phyloP scores from a whole-genome alignment of 2,797 vertebrate species.

The Adelosebastes latens region DNA sequence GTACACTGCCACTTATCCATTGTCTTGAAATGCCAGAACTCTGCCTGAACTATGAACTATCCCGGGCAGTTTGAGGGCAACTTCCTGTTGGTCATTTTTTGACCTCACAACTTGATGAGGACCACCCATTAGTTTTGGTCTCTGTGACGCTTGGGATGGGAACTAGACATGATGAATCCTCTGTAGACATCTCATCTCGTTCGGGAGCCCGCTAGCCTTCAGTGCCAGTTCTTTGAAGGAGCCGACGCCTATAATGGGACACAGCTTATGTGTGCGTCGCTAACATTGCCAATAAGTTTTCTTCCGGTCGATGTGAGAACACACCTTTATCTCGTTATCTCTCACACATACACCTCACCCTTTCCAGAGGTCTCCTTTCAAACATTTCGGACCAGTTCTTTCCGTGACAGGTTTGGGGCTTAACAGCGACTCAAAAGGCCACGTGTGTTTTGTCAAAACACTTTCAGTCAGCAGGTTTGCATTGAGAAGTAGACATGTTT shows the following conservation, averaged over 20 bases:
- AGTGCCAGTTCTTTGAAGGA: background rate
- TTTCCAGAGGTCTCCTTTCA: constrained; percentile 26
- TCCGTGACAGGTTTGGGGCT: constrained; percentile 1
- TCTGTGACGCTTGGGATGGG: background rate
- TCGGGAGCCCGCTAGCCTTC: background rate
- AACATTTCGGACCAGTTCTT: constrained; percentile 20
- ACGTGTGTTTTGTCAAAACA: background rate
- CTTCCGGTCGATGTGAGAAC: constrained; percentile 6
- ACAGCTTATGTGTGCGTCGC: constrained; percentile 11
- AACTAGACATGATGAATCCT: background rate
- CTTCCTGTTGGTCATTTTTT: background rate
- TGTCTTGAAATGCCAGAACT: background rate
- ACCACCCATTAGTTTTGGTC: background rate
- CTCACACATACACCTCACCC: background rate
- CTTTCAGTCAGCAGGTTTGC: constrained; percentile 18
- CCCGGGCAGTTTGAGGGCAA: background rate
- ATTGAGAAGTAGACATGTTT: background rate
- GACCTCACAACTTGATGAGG: background rate
- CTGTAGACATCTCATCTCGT: background rate
- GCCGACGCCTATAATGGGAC: background rate
- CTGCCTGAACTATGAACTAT: background rate
- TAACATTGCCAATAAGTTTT: constrained; percentile 4
- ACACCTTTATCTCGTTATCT: constrained; percentile 8
- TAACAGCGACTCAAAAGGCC: constrained; percentile 1
- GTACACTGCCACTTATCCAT: background rate